phyloP scores from a whole-genome alignment of 1,140 invertebrate genomes.

The Meloidogyne floridensis region DNA sequence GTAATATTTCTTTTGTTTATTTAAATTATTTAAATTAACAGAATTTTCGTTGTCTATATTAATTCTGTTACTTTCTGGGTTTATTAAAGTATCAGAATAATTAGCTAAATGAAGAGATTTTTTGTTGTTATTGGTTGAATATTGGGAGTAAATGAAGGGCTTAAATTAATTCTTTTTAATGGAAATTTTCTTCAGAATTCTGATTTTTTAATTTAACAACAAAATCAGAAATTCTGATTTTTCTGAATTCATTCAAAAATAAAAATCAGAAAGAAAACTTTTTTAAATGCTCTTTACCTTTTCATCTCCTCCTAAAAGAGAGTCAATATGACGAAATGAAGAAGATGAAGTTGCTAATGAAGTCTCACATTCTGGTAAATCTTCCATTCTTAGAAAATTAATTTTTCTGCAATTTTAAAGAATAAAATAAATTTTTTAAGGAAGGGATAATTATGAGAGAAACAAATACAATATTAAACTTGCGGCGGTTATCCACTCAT shows the following conservation, averaged over 20 bases:
- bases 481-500: too few species aligned
- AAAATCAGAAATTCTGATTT: too few species aligned
- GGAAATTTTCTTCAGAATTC: too few species aligned
- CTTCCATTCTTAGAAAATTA: not conserved
- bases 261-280: not conserved
- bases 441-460: too few species aligned
- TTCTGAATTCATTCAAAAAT: too few species aligned
- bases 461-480: too few species aligned
- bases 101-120: not conserved
- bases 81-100: conserved; percentile 8
- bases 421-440: too few species aligned
- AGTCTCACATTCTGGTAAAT: not conserved
- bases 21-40: not conserved
- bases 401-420: too few species aligned
- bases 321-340: not conserved
- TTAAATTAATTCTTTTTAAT: not conserved
- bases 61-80: not conserved
- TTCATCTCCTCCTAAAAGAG: not conserved
- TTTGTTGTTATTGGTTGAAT: not conserved
- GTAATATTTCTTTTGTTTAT: not conserved
- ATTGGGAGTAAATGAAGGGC: not conserved
- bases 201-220: too few species aligned
- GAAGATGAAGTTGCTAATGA: not conserved
- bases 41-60: not conserved
- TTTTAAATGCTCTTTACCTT: not conserved